Conservation (phyloP, 1,140 invertebrate species). For the Euura saliciscinereae region DNA sequence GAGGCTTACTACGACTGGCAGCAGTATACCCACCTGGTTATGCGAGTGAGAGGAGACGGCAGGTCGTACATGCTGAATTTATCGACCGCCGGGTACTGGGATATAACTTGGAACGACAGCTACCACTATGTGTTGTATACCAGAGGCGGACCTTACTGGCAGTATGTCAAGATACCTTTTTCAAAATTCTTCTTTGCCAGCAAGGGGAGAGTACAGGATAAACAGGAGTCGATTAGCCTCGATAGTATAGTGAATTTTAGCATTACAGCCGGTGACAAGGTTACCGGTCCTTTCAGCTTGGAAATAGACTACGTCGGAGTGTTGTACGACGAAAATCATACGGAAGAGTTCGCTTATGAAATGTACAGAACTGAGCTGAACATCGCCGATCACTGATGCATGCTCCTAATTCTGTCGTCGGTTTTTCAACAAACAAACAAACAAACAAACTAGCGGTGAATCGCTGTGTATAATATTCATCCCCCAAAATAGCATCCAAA, state of each 20-base stretch:
- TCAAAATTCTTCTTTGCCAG: slow-evolving; percentile 87
- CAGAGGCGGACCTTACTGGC: slow-evolving; percentile 96
- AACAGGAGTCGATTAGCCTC: slow-evolving; percentile 68
- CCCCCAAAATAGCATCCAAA: too few relatives aligned
- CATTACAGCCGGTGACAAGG: slow-evolving; percentile 80
- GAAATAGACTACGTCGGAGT: slow-evolving; percentile 95
- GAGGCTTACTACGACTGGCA: slow-evolving; percentile 74
- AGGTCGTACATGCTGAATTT: slow-evolving; percentile 85
- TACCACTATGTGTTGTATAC: slow-evolving; percentile 86
- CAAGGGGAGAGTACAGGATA: slow-evolving; percentile 89
- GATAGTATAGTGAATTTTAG: slow-evolving; percentile 74
- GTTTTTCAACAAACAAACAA: neutral
- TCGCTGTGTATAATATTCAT: too few relatives aligned
- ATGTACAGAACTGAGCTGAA: slow-evolving; percentile 70
- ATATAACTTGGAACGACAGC: slow-evolving; percentile 84
- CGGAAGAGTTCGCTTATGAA: slow-evolving; percentile 91
- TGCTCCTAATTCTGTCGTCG: neutral
- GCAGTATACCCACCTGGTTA: slow-evolving; percentile 80
- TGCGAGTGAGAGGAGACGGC: slow-evolving; percentile 91
- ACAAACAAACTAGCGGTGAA: too few relatives aligned
- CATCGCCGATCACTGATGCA: neutral
- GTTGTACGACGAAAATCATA: slow-evolving; percentile 75
- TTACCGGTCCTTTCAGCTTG: slow-evolving; percentile 82
- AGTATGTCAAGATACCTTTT: slow-evolving; percentile 92
- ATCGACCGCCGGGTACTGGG: slow-evolving; percentile 70